phyloP scores from a whole-genome alignment of 2,113 vertebrate species.

The Paracanthobrama guichenoti region DNA sequence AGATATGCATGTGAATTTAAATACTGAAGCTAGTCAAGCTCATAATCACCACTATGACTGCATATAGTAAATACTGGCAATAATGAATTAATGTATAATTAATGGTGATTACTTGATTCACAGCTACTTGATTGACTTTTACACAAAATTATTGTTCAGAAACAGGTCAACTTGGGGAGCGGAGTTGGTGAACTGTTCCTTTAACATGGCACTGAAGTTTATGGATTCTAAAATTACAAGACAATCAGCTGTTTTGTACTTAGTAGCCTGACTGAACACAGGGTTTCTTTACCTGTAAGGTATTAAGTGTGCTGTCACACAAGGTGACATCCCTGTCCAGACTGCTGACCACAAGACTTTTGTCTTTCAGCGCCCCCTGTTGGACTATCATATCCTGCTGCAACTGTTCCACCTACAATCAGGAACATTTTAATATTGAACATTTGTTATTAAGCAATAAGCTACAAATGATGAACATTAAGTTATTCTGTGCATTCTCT shows the following conservation, averaged over 20 bases:
- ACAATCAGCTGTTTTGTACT: background rate
- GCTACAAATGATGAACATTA: no score
- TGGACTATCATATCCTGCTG: constrained; percentile 77
- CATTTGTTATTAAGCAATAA: background rate
- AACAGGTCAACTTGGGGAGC: background rate
- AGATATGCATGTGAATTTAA: no score
- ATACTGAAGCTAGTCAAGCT: no score
- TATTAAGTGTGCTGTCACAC: constrained; percentile 76
- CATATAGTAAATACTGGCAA: background rate
- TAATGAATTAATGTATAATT: background rate
- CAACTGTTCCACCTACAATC: constrained; percentile 78
- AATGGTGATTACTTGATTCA: background rate
- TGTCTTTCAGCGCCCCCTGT: constrained; percentile 81
- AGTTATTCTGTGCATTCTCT: no score
- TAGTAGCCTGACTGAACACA: background rate
- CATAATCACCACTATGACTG: background rate
- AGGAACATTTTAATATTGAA: background rate
- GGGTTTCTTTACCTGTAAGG: constrained; percentile 75
- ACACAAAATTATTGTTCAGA: background rate
- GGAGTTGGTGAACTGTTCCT: background rate
- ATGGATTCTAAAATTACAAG: background rate
- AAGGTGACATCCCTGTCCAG: constrained; percentile 79
- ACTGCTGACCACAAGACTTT: constrained; percentile 75
- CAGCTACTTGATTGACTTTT: no score
- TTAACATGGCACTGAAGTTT: background rate